These are phyloP conservation scores for Molossus molossus DNA, from an alignment of 2,797 vertebrate species.

Conservation along the genomic window DNA sequence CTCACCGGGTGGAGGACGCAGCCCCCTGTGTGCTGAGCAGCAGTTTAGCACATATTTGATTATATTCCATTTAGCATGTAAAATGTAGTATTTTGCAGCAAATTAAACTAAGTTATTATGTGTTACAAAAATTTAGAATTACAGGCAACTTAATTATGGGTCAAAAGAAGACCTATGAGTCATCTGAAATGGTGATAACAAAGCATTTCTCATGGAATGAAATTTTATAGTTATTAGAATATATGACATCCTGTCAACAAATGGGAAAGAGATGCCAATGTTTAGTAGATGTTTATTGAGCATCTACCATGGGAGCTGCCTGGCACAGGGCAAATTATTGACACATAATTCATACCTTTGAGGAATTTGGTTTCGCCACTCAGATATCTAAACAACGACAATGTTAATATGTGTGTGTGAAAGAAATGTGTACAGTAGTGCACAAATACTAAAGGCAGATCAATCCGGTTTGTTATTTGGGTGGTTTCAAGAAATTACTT, in stretches of 20 bases:
- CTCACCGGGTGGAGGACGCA: background rate
- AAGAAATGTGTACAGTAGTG: background rate
- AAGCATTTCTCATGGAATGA: background rate
- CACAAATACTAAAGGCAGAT: background rate
- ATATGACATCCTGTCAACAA: background rate
- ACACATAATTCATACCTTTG: conserved; percentile 15
- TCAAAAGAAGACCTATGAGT: background rate
- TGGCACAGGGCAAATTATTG: background rate
- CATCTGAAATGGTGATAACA: background rate
- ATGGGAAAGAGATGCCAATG: background rate
- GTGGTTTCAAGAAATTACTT: conserved; percentile 4
- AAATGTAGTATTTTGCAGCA: conserved; percentile 16
- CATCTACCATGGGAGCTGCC: background rate
- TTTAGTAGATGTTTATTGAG: background rate
- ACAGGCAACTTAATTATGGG: background rate
- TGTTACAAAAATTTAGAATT: conserved; percentile 20
- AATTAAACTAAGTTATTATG: background rate
- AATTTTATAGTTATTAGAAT: conserved; percentile 12
- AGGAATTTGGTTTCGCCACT: background rate
- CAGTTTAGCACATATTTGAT: background rate
- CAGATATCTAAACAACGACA: conserved; percentile 13
- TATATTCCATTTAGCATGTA: background rate
- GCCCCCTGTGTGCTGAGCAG: background rate
- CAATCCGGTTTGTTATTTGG: background rate
- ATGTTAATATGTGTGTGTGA: background rate